A percentile compares a stretch with the other conserved stretches of the same genome.
These are phyloP conservation scores for Madoqua kirkii DNA, from an alignment of 2,113 vertebrate species.

Conservation along the genomic window DNA sequence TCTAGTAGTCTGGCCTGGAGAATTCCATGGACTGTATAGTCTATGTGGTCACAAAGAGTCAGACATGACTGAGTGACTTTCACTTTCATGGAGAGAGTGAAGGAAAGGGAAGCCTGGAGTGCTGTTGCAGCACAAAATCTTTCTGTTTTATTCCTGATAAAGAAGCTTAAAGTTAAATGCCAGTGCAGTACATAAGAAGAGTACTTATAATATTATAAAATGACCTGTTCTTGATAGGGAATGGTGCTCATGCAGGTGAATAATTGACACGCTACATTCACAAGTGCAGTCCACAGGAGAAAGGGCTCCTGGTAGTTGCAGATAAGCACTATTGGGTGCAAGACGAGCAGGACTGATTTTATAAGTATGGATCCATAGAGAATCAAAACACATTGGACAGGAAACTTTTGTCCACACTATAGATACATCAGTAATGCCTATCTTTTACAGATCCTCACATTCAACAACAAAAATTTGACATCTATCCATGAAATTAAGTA, in stretches of 20 bases:
- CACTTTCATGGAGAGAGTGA: neutral
- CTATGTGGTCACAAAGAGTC: neutral
- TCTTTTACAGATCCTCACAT: neutral
- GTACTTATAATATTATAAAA: neutral
- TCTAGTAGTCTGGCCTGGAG: neutral
- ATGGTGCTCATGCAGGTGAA: neutral
- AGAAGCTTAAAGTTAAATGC: neutral
- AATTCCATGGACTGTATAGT: neutral
- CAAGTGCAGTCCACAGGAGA: neutral
- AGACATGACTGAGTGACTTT: neutral
- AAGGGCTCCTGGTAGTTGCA: neutral
- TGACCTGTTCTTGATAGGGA: neutral
- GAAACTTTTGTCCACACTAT: neutral
- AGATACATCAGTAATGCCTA: neutral
- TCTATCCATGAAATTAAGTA: neutral
- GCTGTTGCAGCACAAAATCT: neutral
- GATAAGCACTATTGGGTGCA: neutral
- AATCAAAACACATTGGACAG: neutral
- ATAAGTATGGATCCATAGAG: neutral
- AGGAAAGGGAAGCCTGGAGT: neutral
- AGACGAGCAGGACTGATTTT: neutral
- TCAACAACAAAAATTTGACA: neutral
- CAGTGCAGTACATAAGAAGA: neutral
- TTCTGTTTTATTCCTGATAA: neutral
- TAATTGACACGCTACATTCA: neutral